Evolutionary conservation across 2,113 vertebrate species (phyloP).

Genomic region (Platycercus adscitus): DNA sequence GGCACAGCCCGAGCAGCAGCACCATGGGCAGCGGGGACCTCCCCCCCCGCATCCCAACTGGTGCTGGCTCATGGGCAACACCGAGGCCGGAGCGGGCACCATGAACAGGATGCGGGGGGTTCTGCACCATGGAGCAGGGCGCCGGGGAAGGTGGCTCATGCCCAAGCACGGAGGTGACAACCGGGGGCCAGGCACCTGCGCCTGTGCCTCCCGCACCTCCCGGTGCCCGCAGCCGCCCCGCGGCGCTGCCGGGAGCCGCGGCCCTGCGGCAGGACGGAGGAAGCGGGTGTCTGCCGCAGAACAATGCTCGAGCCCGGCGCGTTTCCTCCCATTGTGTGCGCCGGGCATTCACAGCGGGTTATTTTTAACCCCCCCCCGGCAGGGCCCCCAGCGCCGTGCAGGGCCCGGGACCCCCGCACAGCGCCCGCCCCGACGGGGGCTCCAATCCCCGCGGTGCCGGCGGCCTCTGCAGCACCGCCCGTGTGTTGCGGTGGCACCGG

Average conservation of each 20-base stretch:
- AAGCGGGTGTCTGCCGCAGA: conserved; percentile 48
- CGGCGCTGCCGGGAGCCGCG: not conserved
- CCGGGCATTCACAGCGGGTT: conserved; percentile 34
- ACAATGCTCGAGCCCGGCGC: conserved; percentile 52
- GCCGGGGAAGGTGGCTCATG: not conserved
- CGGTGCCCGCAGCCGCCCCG: not conserved
- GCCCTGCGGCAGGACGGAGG: conserved; percentile 18
- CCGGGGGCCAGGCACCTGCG: not conserved
- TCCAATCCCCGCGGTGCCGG: fast-evolving
- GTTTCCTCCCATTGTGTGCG: conserved; percentile 66
- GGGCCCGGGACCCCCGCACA: not conserved
- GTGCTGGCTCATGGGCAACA: fast-evolving
- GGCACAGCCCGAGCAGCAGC: not conserved
- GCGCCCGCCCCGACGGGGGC: fast-evolving
- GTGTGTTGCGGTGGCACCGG: fast-evolving
- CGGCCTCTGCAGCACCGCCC: fast-evolving
- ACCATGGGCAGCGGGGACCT: fast-evolving
- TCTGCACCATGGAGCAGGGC: not conserved
- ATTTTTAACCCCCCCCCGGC: conserved; percentile 39
- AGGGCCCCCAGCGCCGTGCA: not conserved
- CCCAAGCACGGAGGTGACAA: too few species aligned
- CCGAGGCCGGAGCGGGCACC: fast-evolving
- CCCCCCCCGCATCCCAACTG: fast-evolving
- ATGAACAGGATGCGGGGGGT: fast-evolving
- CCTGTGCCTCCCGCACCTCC: not conserved